Base-by-base conservation (phyloP, 2,113 vertebrate genomes). In the Prolemur simus region DNA sequence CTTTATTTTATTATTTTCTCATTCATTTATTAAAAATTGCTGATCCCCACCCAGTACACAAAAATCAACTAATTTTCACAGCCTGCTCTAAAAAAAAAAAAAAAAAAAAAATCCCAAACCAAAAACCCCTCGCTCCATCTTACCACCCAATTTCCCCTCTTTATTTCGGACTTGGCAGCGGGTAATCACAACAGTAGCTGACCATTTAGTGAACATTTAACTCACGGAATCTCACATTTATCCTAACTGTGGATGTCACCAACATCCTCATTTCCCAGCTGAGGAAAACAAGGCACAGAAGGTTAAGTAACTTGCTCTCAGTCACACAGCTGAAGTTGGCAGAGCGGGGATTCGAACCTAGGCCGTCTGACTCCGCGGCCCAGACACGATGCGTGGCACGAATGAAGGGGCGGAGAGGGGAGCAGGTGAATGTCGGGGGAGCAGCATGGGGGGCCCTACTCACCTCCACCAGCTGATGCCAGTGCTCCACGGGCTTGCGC, bases 401-500 rank as follows among this genome's bases (percentile, higher is more conserved):
- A 45, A 56, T 1, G 12, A 6, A 23, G 39, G 58, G 52, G n/a
- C 5, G 0, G 0, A 20, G 34, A 14, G 6, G 37, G 1, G 27
- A 8, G 37, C 10, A 10, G 14, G 6, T 3, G 37, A 9, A 12
- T 0, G 45, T 32, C 4, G 5, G 47, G 32, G 7, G 2, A 8
- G 8, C 3, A 58, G 68, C 64, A 0, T 1, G 0, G 45, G 39
- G 58, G 0, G 60, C 15, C 32, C 6, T 18, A 37, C 97, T 85
- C 91, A 98, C 98, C 99, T 99, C 99, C 87, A 99, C 99, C 77
- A 99, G 99, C 97, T 99, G 99, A 96, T 99, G 99, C 99, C 99
- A 99, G 97, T 99, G 99, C 89, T 99, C 99, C 84, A 99, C 99
- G n/a, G 99, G 99, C 96, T 99, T 99, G 91, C 99, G 99, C 15